Base-by-base conservation (phyloP, 2,888 invertebrate species). In the Latrodectus elegans region DNA sequence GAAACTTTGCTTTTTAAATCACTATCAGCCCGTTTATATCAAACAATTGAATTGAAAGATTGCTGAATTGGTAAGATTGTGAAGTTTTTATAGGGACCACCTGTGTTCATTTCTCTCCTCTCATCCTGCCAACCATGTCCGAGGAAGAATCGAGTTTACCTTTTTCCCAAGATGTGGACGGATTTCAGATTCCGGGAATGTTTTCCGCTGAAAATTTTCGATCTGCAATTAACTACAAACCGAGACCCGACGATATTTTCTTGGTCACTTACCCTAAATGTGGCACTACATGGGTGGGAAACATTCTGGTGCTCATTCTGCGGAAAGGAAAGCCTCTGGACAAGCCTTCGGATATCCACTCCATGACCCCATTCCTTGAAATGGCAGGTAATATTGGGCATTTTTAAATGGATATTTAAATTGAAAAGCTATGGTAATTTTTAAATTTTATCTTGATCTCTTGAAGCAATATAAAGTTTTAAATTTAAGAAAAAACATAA, bases 231-330 rank as follows among this genome's bases (percentile, higher is more conserved):
- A 53, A 15, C 0, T 79, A 88, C 53, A 74, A 79, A 14, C 88
- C 83, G 1, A 49, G 74, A 14, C 17, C 60, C 4, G 88, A 79
- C 38, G 88, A 88, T 65, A 26, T 88, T 11, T 83, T 88, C 71
- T 53, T 88, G 8, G 74, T 55, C 52, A 75, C 88, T 17, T 88
- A 83, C 22, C 88, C 82, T 9, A 88, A 88, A 64, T 88, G 88
- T 22, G 88, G 88, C 17, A 83, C 88, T 1, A 88, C 78, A 3
- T 88, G 88, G 88, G 51, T 70, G 6, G 73, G 74, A 11, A 55
- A 88, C 49, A 88, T 73, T 49, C 68, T 88, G 1, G 10, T 82
- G 74, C 89, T 72, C 26, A 68, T 85, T 11, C 73, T 74, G 9
- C 52, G 22, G 8, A 38, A 68, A 1, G 84, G 79, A 4, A 8